Percentiles rank a stretch among this genome's conserved stretches.
Conservation (phyloP, 2,888 invertebrate species). For the Melitaea athalia region DNA sequence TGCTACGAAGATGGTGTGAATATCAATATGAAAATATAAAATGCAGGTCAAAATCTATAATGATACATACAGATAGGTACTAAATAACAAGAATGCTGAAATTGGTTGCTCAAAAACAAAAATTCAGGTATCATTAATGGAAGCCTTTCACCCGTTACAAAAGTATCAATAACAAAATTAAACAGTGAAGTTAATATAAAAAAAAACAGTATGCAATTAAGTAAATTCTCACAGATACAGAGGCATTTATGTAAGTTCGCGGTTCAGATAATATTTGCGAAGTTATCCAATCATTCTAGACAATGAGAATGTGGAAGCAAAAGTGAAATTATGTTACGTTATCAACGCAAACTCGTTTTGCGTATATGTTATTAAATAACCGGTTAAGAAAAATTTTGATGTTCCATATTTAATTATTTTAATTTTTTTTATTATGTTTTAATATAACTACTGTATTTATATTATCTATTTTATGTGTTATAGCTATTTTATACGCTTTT, state of each 20-base stretch:
- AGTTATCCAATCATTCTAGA: constrained; percentile 78
- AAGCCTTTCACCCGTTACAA: constrained; percentile 65
- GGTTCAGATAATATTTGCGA: constrained; percentile 69
- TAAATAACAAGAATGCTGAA: too few relatives aligned
- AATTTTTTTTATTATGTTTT: not conserved
- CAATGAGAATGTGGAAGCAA: constrained; percentile 78
- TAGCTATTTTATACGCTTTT: too few relatives aligned
- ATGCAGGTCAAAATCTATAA: too few relatives aligned
- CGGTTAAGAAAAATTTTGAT: constrained; percentile 33
- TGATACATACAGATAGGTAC: too few relatives aligned
- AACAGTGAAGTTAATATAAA: constrained; percentile 53
- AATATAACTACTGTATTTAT: not conserved
- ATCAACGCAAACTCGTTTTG: constrained; percentile 52
- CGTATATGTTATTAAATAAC: constrained; percentile 40
- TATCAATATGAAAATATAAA: too few relatives aligned
- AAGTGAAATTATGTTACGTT: constrained; percentile 77
- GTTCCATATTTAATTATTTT: constrained; percentile 27
- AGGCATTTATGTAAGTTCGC: constrained; percentile 67
- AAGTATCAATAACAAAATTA: constrained; percentile 63
- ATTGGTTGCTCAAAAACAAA: constrained; percentile 14
- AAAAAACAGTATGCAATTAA: constrained; percentile 68
- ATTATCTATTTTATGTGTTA: too few relatives aligned
- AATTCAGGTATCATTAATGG: constrained; percentile 43
- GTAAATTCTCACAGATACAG: constrained; percentile 67
- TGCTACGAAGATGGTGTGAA: too few relatives aligned